Conservation (phyloP, 2,797 vertebrate species). For the Cirrhinus molitorella region DNA sequence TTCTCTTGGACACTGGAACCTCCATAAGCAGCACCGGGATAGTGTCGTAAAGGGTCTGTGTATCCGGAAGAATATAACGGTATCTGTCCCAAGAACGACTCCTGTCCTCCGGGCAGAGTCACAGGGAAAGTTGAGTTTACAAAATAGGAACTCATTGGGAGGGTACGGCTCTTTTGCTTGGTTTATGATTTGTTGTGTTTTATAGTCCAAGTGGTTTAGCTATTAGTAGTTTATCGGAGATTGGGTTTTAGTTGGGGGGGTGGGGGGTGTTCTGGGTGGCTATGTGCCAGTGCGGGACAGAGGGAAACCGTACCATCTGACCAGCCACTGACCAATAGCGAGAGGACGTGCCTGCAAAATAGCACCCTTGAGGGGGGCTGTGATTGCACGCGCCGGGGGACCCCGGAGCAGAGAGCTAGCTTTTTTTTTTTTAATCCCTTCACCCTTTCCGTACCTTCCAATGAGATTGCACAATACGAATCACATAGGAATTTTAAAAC, state of each 20-base stretch:
- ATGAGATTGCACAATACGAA: conserved; percentile 73
- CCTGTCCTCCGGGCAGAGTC: conserved; percentile 93
- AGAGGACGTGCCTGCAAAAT: conserved; percentile 89
- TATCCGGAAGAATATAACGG: conserved; percentile 96
- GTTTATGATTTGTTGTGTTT: conserved; percentile 99
- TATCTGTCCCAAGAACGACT: conserved; percentile 96
- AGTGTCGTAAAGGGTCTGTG: conserved; percentile 93
- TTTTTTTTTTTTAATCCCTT: conserved; percentile 64
- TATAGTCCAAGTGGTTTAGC: conserved; percentile 97
- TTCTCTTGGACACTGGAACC: conserved; percentile 84
- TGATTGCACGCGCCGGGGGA: conserved; percentile 81
- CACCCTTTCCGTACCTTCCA: conserved; percentile 67
- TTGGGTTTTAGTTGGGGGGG: conserved; percentile 92
- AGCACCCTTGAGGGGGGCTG: conserved; percentile 88
- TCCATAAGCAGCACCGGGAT: conserved; percentile 86
- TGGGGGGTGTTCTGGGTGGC: conserved; percentile 87
- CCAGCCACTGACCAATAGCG: conserved; percentile 93
- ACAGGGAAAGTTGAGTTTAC: conserved; percentile 99
- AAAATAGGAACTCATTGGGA: conserved; percentile 99
- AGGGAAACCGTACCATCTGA: conserved; percentile 96
- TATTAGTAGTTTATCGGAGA: conserved; percentile 98
- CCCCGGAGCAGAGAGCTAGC: conserved; percentile 72
- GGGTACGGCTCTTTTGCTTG: conserved; percentile 87
- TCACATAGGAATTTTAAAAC: conserved; percentile 72
- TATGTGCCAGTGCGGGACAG: conserved; percentile 93